phyloP scores from a whole-genome alignment of 2,888 invertebrate genomes.

The Parelbella ahira region DNA sequence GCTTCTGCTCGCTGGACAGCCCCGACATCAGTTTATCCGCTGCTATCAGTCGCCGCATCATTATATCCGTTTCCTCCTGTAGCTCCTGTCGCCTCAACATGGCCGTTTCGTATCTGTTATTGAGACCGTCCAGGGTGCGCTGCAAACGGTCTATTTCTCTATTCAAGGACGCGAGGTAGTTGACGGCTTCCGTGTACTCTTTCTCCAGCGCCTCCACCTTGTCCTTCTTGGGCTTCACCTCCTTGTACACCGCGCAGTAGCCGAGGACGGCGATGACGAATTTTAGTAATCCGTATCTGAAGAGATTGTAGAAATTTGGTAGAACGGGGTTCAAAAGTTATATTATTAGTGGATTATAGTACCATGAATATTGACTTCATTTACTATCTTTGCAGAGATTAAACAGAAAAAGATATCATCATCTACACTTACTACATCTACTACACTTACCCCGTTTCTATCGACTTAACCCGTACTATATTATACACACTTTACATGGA shows the following conservation, averaged over 20 bases:
- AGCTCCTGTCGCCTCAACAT: constrained; percentile 84
- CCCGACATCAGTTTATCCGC: constrained; percentile 94
- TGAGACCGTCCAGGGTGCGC: constrained; percentile 83
- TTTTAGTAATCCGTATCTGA: constrained; percentile 86
- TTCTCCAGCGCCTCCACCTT: constrained; percentile 88
- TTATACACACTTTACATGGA: too few species aligned
- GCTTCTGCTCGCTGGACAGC: constrained; percentile 89
- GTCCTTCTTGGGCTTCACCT: constrained; percentile 92
- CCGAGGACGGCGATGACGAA: constrained; percentile 93
- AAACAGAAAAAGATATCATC: too few species aligned
- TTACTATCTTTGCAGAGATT: too few species aligned
- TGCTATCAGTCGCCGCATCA: constrained; percentile 88
- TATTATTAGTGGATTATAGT: too few species aligned
- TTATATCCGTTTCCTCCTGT: constrained; percentile 90
- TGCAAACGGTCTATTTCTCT: constrained; percentile 87
- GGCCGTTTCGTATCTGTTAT: constrained; percentile 88
- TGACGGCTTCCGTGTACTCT: constrained; percentile 82
- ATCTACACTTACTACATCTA: too few species aligned
- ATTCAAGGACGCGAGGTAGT: constrained; percentile 85
- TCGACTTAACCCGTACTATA: too few species aligned
- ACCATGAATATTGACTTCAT: too few species aligned
- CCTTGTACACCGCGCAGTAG: constrained; percentile 93
- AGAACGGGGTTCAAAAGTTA: too few species aligned
- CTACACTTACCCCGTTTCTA: too few species aligned
- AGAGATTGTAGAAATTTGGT: too few species aligned